Evolutionary conservation across 30 jellyfish, hydroid and myxozoan genomes (phyloP), one percentile per base, ranked within the genome.

Genomic region (Hydra vulgaris): DNA sequence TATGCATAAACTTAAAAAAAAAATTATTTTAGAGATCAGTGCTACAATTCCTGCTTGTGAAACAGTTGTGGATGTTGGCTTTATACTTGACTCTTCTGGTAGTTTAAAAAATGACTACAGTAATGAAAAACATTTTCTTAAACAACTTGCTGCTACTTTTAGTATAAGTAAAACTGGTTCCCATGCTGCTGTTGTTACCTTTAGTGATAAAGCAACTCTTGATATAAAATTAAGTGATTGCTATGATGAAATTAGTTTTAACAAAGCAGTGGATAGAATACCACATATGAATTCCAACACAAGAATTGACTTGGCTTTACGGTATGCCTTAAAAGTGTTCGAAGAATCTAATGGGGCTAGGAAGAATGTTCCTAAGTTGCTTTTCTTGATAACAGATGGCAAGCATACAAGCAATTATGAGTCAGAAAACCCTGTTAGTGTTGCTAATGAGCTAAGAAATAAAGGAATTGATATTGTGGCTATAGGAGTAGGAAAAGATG

Each of bases 1-100:
- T n/a, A n/a, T n/a, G n/a, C n/a, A n/a, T n/a, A n/a, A n/a, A n/a
- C n/a, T n/a, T n/a, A n/a, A n/a, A n/a, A n/a, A n/a, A n/a, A n/a
- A n/a, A n/a, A n/a, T 68, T n/a, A 3, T 15, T 23, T 68, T 68
- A 68, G 75, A 68, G 15, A 20, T 68, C 25, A 68, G 27, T 68
- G 8, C 54, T 8, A 20, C 25, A 12, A 21, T n/a, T n/a, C 84
- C 84, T 23, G 68, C 84, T 17, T 69, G 86, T 66, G 85, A 55
- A 23, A 74, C 53, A 55, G 82, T 79, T 20, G 95, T 81, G 25
- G 90, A 85, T 74, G 86, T 88, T 26, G 95, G 96, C 56, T 88
- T 88, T 84, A 70, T 88, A 1, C 80, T 88, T 72, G 96, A 88
- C 73, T 88, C 96, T 26, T 88, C 96, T 80, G 94, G 96, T 66